Conservation (phyloP, 1,140 invertebrate species). For the Trichogramma pretiosum region DNA sequence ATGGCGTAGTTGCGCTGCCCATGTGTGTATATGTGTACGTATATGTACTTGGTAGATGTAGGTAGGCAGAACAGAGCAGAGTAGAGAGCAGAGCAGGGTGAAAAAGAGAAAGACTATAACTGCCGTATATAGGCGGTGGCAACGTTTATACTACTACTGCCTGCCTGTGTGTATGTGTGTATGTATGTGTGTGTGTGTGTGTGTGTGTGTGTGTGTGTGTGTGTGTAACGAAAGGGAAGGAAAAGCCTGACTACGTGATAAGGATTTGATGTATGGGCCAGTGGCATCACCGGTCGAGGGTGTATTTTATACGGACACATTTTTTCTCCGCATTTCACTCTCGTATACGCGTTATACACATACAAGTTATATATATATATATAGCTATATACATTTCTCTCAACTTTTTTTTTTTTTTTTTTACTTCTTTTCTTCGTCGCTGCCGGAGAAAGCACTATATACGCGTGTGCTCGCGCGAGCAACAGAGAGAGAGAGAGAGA, state of each 20-base stretch:
- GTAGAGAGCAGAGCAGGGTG: too few species aligned
- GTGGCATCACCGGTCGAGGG: slow-evolving; percentile 32
- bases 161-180: background rate
- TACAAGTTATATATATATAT: too few species aligned
- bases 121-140: too few species aligned
- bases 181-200: background rate
- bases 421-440: slow-evolving; percentile 25
- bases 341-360: slow-evolving; percentile 3
- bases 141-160: too few species aligned
- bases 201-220: background rate
- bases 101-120: too few species aligned
- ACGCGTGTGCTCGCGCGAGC: background rate
- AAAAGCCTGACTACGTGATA: slow-evolving; percentile 17
- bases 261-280: slow-evolving; percentile 26
- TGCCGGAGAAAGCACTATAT: too few species aligned
- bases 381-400: too few species aligned
- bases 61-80: too few species aligned
- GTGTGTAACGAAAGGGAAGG: slow-evolving; percentile 8
- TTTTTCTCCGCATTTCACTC: background rate
- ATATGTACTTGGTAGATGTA: too few species aligned
- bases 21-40: too few species aligned
- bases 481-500: background rate
- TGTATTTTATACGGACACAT: too few species aligned
- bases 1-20: too few species aligned
- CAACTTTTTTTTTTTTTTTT: background rate